Percentiles rank a stretch among this genome's conserved stretches.
Conservation (phyloP, 1,140 invertebrate genomes). For the Pinna nobilis region DNA sequence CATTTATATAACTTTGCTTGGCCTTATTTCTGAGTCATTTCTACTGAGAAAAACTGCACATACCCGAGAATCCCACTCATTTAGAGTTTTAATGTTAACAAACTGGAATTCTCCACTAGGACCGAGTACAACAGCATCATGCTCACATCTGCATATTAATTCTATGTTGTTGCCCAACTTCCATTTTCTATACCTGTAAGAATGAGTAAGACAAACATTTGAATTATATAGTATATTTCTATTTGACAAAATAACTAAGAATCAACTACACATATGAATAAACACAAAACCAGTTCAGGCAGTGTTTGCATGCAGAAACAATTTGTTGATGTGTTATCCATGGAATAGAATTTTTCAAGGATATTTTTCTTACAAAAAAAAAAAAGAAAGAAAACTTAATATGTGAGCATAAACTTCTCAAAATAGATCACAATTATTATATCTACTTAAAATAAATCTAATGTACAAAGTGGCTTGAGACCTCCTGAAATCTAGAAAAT, state of each 20-base stretch:
- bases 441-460: too few species aligned
- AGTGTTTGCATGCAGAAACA: too few species aligned
- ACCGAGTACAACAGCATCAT: constrained; percentile 94
- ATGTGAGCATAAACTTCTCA: too few species aligned
- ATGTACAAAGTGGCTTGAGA: too few species aligned
- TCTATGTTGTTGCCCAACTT: constrained; percentile 95
- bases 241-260: neutral
- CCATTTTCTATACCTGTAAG: constrained; percentile 97
- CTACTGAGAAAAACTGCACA: constrained; percentile 34
- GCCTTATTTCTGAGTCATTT: neutral
- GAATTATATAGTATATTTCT: too few species aligned
- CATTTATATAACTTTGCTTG: neutral
- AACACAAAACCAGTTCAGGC: too few species aligned
- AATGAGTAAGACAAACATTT: constrained; percentile 65
- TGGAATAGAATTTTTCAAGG: too few species aligned
- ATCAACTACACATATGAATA: neutral
- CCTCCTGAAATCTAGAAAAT: too few species aligned
- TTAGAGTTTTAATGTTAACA: constrained; percentile 97
- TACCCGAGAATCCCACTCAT: constrained; percentile 98
- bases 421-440: too few species aligned
- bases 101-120: constrained; percentile 94
- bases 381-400: too few species aligned
- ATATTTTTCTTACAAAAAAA: too few species aligned
- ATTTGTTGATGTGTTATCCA: too few species aligned
- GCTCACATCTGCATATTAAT: constrained; percentile 95